Percentiles rank a stretch among this genome's conserved stretches.
phyloP scores from a whole-genome alignment of 2,113 vertebrate species.

The Macrotis lagotis region DNA sequence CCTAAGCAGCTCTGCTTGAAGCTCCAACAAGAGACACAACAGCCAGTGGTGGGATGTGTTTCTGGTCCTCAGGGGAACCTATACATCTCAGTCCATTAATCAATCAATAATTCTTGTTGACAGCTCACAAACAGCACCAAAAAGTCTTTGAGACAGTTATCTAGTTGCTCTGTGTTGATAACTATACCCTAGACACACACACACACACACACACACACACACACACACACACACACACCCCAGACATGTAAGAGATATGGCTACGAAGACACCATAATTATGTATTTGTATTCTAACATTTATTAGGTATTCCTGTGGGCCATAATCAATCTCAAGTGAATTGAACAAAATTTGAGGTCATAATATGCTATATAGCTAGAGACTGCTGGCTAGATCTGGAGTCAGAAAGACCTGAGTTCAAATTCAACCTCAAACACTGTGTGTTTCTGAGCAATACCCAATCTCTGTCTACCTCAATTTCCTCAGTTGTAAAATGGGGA shows the following conservation, averaged over 20 bases:
- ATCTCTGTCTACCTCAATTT: not conserved
- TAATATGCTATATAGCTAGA: not conserved
- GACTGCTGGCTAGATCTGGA: not conserved
- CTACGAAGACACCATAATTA: not conserved
- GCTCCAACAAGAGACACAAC: conserved; percentile 44
- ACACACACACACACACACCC: not conserved
- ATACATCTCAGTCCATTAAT: conserved; percentile 36
- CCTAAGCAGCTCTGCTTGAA: conserved; percentile 57
- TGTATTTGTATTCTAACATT: not conserved
- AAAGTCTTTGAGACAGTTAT: conserved; percentile 34
- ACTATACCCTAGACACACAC: conserved; percentile 10
- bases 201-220: not conserved
- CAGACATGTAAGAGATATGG: not conserved
- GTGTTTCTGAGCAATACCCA: not conserved
- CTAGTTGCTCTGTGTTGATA: not conserved
- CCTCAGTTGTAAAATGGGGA: not conserved
- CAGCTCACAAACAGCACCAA: conserved; percentile 40
- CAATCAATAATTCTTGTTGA: conserved; percentile 44
- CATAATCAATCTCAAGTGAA: not conserved
- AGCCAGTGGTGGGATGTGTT: conserved; percentile 27
- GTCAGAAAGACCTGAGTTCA: not conserved
- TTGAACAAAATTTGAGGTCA: not conserved
- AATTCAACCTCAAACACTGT: not conserved
- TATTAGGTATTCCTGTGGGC: not conserved
- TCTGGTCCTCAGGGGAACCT: conserved; percentile 21